Evolutionary conservation across 64 coral and sea anemone genomes (phyloP).

Genomic region (Hydrozoanthus tunicans): DNA sequence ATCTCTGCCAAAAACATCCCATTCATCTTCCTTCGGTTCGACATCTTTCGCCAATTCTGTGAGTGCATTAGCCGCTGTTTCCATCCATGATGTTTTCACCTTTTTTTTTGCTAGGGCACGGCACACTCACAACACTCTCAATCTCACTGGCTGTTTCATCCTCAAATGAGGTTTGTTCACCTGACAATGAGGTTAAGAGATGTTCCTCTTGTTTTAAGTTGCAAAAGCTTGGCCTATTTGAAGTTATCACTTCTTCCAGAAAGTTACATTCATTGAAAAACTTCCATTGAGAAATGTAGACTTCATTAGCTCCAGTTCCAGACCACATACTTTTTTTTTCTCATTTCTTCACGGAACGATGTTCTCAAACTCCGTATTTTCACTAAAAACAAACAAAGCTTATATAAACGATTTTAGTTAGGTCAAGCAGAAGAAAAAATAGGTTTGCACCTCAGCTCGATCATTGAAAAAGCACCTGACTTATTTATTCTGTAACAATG

Average conservation of each 20-base stretch:
- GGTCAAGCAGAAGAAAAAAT: too few species aligned
- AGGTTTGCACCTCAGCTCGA: too few species aligned
- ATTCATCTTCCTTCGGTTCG: slow-evolving; percentile 50
- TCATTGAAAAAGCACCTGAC: too few species aligned
- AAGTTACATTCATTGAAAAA: neutral
- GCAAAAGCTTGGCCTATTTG: slow-evolving; percentile 8
- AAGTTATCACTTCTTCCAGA: neutral
- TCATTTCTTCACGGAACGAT: too few species aligned
- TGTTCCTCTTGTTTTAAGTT: slow-evolving; percentile 53
- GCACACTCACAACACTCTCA: slow-evolving; percentile 15
- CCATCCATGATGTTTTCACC: slow-evolving; percentile 46
- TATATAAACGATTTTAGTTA: too few species aligned
- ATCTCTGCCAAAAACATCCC: slow-evolving; percentile 65
- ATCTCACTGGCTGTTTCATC: slow-evolving; percentile 38
- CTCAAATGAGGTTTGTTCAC: slow-evolving; percentile 60
- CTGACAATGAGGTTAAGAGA: neutral
- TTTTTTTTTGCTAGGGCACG: slow-evolving; percentile 27
- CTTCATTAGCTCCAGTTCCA: neutral
- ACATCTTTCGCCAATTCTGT: slow-evolving; percentile 59
- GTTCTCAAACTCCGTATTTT: too few species aligned
- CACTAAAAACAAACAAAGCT: too few species aligned
- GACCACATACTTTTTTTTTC: neutral
- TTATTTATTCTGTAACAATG: too few species aligned
- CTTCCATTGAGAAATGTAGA: neutral
- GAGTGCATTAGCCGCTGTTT: slow-evolving; percentile 56